Conservation (phyloP, 2,113 vertebrate species). For the Cyanoliseus patagonus region DNA sequence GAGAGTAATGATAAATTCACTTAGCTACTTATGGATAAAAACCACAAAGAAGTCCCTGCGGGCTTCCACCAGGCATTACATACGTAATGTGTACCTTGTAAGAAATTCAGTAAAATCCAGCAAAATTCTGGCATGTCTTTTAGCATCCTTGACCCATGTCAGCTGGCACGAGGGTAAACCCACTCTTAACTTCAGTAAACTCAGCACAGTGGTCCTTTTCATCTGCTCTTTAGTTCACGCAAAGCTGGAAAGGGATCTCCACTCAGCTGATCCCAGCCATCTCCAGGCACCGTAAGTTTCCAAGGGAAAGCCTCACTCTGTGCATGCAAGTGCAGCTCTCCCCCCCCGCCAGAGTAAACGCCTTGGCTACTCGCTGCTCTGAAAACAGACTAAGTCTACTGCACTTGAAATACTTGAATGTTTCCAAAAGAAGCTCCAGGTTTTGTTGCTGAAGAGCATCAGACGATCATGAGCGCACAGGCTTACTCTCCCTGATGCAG, state of each 20-base stretch:
- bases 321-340: not conserved
- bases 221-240: not conserved
- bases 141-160: not conserved
- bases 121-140: not conserved
- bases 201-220: not conserved
- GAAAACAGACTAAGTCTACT: not conserved
- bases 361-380: not conserved
- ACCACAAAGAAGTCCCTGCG: not conserved
- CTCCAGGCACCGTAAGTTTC: not conserved
- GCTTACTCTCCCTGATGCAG: not conserved
- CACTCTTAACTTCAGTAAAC: not conserved
- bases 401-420: not conserved
- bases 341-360: not conserved
- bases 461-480: not conserved
- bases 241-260: not conserved
- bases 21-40: not conserved
- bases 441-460: not conserved
- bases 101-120: not conserved
- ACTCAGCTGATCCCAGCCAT: not conserved
- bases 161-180: not conserved
- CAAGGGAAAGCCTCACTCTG: not conserved
- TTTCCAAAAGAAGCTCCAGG: not conserved
- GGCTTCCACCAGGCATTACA: accelerated
- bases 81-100: accelerated
- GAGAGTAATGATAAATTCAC: not conserved